These are phyloP conservation scores for Scaptomyza montana DNA, from an alignment of 1,140 invertebrate species.

Conservation along the genomic window DNA sequence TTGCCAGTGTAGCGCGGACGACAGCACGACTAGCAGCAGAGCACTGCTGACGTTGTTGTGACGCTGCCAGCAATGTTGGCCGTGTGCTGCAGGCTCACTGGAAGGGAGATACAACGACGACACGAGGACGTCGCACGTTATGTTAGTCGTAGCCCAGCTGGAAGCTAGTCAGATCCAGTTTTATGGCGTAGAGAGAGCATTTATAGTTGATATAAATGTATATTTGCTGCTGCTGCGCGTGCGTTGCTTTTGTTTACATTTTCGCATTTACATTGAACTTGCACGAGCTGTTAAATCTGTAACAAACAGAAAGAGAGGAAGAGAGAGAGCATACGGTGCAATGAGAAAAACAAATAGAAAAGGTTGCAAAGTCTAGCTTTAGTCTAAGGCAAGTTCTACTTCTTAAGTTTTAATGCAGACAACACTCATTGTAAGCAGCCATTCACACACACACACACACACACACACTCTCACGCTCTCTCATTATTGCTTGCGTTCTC, in stretches of 20 bases:
- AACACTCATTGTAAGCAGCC: background rate
- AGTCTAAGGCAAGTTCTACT: conserved; percentile 12
- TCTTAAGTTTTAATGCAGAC: conserved; percentile 7
- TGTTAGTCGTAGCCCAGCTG: conserved; percentile 30
- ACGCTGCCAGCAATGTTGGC: conserved; percentile 23
- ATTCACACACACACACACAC: background rate
- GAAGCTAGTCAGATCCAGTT: conserved; percentile 49
- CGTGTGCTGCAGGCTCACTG: conserved; percentile 48
- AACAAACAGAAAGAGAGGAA: conserved; percentile 6
- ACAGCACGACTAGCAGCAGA: conserved; percentile 56
- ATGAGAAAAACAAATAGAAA: conserved; percentile 17
- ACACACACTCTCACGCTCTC: background rate
- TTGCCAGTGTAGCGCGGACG: conserved; percentile 44
- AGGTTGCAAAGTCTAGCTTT: conserved; percentile 13
- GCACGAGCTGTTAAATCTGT: conserved; percentile 57
- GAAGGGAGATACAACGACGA: conserved; percentile 27
- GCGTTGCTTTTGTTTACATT: conserved; percentile 79
- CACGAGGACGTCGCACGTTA: background rate
- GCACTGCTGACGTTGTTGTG: conserved; percentile 65
- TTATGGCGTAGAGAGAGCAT: conserved; percentile 49
- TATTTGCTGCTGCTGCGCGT: conserved; percentile 64
- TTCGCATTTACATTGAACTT: conserved; percentile 54
- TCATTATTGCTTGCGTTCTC: background rate
- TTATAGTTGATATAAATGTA: background rate
- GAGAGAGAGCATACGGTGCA: conserved; percentile 9